These are phyloP conservation scores for Echinops telfairi DNA, from an alignment of 2,113 vertebrate species.

Conservation along the genomic window DNA sequence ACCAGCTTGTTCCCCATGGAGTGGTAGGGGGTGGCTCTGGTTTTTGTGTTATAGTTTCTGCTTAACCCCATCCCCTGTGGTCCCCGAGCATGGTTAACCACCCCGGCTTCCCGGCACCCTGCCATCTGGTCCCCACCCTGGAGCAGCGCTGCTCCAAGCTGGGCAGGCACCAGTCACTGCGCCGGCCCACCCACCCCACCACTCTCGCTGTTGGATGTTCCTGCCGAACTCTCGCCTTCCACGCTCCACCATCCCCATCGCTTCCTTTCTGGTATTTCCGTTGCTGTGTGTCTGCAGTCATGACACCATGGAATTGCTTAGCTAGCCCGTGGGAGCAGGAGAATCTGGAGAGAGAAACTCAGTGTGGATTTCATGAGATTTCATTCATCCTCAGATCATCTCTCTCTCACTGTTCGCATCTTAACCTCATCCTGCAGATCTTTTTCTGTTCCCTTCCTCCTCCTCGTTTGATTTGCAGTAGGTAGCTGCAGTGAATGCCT, in stretches of 20 bases:
- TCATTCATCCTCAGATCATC: conserved; percentile 92
- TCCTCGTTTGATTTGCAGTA: conserved; percentile 74
- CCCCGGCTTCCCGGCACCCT: conserved; percentile 85
- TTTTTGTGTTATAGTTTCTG: conserved; percentile 87
- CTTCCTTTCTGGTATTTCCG: conserved; percentile 83
- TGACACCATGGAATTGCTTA: conserved; percentile 87
- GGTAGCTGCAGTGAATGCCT: conserved; percentile 82
- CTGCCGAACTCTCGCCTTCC: conserved; percentile 80
- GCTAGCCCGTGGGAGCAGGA: conserved; percentile 86
- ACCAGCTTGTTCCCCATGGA: conserved; percentile 88
- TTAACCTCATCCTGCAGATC: conserved; percentile 86
- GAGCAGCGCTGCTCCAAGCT: background rate
- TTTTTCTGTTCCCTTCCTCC: conserved; percentile 65
- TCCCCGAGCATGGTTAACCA: conserved; percentile 94
- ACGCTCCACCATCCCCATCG: conserved; percentile 83
- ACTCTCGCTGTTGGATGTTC: conserved; percentile 81
- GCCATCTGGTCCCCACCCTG: conserved; percentile 68
- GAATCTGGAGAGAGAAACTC: conserved; percentile 84
- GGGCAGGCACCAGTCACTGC: conserved; percentile 59
- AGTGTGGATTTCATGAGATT: conserved; percentile 95
- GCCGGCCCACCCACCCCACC: conserved; percentile 79
- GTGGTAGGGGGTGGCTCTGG: conserved; percentile 63
- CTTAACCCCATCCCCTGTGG: conserved; percentile 86
- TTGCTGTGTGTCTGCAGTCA: conserved; percentile 87
- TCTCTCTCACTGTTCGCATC: conserved; percentile 85